A percentile compares a stretch with the other conserved stretches of the same genome.
phyloP scores from a whole-genome alignment of 2,113 vertebrate species.

The Bos indicus region DNA sequence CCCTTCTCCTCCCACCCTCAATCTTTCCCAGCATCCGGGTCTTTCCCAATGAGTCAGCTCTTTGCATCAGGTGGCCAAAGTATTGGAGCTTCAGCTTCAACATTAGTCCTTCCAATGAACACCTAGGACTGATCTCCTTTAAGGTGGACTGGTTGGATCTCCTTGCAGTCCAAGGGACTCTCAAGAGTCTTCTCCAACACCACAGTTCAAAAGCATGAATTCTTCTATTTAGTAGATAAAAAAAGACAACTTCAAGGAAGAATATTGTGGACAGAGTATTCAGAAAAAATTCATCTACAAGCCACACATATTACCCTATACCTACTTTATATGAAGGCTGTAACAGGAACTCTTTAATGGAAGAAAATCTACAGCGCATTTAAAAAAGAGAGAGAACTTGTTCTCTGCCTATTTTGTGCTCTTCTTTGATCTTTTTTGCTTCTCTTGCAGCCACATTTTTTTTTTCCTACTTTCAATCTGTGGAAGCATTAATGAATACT shows the following conservation, averaged over 20 bases:
- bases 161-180: too few relatives aligned
- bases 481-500: constrained; percentile 23
- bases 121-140: too few relatives aligned
- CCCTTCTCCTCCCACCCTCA: background rate
- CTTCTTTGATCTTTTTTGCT: constrained; percentile 61
- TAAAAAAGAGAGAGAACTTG: background rate
- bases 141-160: too few relatives aligned
- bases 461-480: constrained; percentile 28
- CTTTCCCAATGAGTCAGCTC: background rate
- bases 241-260: background rate
- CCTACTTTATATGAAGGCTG: background rate
- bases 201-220: too few relatives aligned
- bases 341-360: constrained; percentile 34
- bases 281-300: background rate
- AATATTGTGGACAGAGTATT: background rate
- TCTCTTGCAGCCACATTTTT: constrained; percentile 30
- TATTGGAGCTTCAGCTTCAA: background rate
- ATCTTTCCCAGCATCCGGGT: background rate
- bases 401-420: background rate
- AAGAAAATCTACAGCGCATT: background rate
- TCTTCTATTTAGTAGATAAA: background rate
- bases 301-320: background rate
- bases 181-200: too few relatives aligned
- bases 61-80: background rate
- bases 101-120: background rate